phyloP scores from a whole-genome alignment of 1,140 invertebrate genomes.

The Drosophila serrata region DNA sequence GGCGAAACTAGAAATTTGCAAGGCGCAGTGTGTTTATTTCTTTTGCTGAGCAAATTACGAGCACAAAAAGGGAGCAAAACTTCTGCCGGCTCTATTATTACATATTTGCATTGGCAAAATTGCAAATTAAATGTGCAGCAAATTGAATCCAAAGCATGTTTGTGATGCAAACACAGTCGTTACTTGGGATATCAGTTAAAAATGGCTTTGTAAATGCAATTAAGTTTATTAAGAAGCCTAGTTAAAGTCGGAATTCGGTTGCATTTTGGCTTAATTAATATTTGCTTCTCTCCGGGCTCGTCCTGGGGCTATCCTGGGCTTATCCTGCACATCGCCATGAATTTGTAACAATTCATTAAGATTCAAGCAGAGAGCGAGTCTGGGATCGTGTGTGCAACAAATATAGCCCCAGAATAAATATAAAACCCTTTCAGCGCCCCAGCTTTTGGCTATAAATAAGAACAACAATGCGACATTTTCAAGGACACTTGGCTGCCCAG shows the following conservation, averaged over 20 bases:
- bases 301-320: constrained; percentile 37
- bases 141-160: constrained; percentile 59
- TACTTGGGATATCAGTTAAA: constrained; percentile 15
- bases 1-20: constrained; percentile 25
- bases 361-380: constrained; percentile 60
- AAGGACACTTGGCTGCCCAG: constrained; percentile 76
- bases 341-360: constrained; percentile 80
- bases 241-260: constrained; percentile 17
- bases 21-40: constrained; percentile 50
- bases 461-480: constrained; percentile 70
- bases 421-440: constrained; percentile 64
- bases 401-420: constrained; percentile 60
- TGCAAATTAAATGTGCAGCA: constrained; percentile 60
- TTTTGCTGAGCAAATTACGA: constrained; percentile 45
- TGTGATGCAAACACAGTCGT: constrained; percentile 15
- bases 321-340: constrained; percentile 41
- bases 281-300: constrained; percentile 11
- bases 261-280: constrained; percentile 70
- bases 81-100: constrained; percentile 29
- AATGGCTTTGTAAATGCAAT: constrained; percentile 49
- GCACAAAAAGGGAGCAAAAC: constrained; percentile 37
- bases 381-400: constrained; percentile 60
- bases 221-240: constrained; percentile 65
- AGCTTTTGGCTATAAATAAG: constrained; percentile 72
- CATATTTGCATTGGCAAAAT: constrained; percentile 34